phyloP scores from a whole-genome alignment of 2,888 invertebrate genomes.

The Tetrapedia diversipes region DNA sequence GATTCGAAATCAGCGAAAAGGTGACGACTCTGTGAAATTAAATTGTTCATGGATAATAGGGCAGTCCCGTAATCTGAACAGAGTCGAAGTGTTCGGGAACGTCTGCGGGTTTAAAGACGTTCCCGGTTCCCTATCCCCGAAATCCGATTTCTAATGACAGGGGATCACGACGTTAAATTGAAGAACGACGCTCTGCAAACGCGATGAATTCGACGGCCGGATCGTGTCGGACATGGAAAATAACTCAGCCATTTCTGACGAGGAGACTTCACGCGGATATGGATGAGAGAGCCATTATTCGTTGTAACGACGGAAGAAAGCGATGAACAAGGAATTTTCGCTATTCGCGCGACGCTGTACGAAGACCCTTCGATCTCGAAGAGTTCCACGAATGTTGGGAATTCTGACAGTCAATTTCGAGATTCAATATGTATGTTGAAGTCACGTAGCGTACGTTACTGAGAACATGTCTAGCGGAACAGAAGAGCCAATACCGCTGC shows the following conservation, averaged over 20 bases:
- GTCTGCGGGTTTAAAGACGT: constrained; percentile 14
- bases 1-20: not conserved
- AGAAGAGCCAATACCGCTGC: no score
- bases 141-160: constrained; percentile 48
- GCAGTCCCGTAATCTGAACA: not conserved
- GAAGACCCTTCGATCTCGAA: constrained; percentile 36
- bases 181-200: constrained; percentile 25
- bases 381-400: constrained; percentile 24
- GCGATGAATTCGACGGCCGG: constrained; percentile 13
- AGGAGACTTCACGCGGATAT: constrained; percentile 30
- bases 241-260: constrained; percentile 40
- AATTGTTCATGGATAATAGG: not conserved
- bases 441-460: no score
- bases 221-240: constrained; percentile 46
- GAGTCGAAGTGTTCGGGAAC: constrained; percentile 11
- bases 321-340: not conserved
- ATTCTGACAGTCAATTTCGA: no score
- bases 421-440: no score
- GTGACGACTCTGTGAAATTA: constrained; percentile 6
- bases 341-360: constrained; percentile 13
- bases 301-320: constrained; percentile 47
- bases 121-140: not conserved
- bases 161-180: constrained; percentile 35
- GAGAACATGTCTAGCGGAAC: no score
- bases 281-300: constrained; percentile 50